These are phyloP conservation scores for Jordanella pulchra DNA, from an alignment of 2,797 vertebrate genomes.

Conservation along the genomic window DNA sequence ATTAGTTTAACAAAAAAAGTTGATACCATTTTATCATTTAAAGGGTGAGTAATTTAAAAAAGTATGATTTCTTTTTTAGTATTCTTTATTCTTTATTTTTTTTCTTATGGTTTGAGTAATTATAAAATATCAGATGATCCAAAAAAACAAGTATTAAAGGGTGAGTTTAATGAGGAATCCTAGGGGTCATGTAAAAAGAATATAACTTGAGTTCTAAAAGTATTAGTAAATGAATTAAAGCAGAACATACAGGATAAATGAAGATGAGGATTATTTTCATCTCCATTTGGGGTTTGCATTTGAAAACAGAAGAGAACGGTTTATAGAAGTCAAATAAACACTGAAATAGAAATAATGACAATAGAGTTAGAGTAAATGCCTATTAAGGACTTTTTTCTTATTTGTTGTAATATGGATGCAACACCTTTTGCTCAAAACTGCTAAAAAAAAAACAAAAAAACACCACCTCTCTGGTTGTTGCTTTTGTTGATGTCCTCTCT, in stretches of 20 bases:
- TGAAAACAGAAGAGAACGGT: constrained; percentile 31
- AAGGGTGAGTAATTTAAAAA: neutral
- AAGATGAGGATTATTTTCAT: constrained; percentile 46
- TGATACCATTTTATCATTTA: neutral
- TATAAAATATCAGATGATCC: no score
- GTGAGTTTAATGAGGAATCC: no score
- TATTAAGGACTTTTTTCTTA: constrained; percentile 22
- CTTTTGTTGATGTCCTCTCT: constrained; percentile 11
- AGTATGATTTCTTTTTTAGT: no score
- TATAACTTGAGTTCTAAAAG: neutral
- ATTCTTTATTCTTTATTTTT: no score
- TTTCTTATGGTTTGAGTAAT: no score
- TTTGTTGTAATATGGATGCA: constrained; percentile 16
- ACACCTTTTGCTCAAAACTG: constrained; percentile 22
- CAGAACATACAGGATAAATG: neutral
- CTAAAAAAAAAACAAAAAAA: no score
- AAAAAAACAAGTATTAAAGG: no score
- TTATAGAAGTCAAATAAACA: neutral
- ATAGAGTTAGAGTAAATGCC: constrained; percentile 24
- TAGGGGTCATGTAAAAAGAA: neutral
- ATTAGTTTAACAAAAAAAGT: neutral
- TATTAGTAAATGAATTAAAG: neutral
- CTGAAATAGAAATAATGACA: constrained; percentile 4
- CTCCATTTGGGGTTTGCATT: constrained; percentile 42
- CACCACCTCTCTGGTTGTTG: neutral